Conservation (phyloP, 2,888 invertebrate species). For the Cephus spinipes region DNA sequence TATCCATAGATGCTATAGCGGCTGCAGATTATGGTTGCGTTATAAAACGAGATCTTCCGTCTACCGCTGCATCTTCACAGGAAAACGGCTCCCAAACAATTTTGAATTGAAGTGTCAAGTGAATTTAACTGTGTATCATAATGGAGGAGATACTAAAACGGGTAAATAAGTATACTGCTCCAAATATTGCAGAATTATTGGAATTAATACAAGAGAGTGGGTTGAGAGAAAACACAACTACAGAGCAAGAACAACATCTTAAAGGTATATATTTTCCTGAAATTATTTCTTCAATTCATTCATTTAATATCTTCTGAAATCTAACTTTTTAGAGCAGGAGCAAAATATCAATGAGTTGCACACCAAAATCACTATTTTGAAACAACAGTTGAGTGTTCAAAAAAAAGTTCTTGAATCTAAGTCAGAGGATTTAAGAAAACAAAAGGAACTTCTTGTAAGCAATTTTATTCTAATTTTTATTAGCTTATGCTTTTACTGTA, state of each 20-base stretch:
- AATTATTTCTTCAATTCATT: neutral
- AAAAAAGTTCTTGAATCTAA: neutral
- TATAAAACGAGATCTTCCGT: neutral
- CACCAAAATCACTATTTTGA: neutral
- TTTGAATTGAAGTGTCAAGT: neutral
- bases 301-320: neutral
- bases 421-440: neutral
- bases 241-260: neutral
- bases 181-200: neutral
- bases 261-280: neutral
- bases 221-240: neutral
- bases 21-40: neutral
- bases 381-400: neutral
- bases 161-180: neutral
- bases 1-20: neutral
- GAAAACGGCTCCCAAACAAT: neutral
- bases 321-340: neutral
- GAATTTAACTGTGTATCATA: neutral
- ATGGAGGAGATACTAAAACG: neutral
- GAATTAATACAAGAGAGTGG: neutral
- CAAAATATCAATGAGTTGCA: neutral
- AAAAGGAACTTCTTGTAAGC: neutral
- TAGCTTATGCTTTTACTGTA: neutral
- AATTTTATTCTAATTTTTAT: neutral
- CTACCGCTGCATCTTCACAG: neutral